Evolutionary conservation across 2,113 vertebrate species (phyloP).

Genomic region (Anthoscopus minutus): DNA sequence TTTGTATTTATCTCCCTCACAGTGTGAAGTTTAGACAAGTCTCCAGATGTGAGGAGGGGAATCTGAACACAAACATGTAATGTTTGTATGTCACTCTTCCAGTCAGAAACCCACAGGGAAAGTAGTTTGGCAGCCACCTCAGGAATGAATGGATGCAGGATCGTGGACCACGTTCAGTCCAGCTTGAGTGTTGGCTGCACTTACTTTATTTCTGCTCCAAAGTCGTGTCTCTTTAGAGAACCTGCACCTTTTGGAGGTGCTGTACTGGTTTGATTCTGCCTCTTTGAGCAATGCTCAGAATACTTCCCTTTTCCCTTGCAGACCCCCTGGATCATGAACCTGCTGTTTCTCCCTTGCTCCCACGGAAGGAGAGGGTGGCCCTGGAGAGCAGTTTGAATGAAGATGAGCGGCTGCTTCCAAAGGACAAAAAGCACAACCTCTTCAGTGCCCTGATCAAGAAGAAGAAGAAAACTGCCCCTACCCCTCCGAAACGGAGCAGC

Average conservation of each 20-base stretch:
- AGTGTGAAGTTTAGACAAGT: neutral
- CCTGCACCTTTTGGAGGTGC: neutral
- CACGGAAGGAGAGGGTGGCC: constrained; percentile 82
- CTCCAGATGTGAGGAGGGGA: neutral
- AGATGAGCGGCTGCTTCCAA: constrained; percentile 87
- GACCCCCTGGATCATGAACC: constrained; percentile 81
- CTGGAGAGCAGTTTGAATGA: constrained; percentile 81
- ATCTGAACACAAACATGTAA: neutral
- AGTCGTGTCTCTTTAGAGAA: neutral
- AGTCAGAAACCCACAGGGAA: neutral
- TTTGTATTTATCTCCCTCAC: neutral
- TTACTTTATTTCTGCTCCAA: neutral
- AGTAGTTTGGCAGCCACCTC: neutral
- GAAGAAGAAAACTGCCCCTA: constrained; percentile 91
- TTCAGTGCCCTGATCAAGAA: constrained; percentile 93
- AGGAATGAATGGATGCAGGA: neutral
- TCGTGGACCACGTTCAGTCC: neutral
- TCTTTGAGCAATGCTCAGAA: neutral
- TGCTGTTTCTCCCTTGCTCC: constrained; percentile 85
- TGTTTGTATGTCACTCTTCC: neutral
- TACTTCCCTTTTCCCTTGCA: constrained; percentile 48
- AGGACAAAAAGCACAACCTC: constrained; percentile 86
- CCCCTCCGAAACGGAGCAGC: constrained; percentile 92
- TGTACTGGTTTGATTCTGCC: neutral
- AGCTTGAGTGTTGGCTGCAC: neutral